These are phyloP conservation scores for Oligia fasciuncula DNA, from an alignment of 2,888 invertebrate genomes.

Conservation along the genomic window DNA sequence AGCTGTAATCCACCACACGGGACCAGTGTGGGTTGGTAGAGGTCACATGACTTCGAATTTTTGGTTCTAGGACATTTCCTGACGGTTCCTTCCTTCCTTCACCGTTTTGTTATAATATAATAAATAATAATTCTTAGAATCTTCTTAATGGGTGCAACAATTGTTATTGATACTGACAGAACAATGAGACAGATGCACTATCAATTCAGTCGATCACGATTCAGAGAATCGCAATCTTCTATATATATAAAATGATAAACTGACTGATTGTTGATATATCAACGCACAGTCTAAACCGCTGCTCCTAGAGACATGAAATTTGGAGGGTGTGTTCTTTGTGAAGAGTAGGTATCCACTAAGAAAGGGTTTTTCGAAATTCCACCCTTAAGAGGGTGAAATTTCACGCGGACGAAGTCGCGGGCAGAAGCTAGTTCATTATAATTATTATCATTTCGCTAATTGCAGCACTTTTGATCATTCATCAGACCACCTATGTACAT, in stretches of 20 bases:
- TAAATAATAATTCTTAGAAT: conserved; percentile 12
- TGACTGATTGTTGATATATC: too few relatives aligned
- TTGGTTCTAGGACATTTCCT: not conserved
- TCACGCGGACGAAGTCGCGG: too few relatives aligned
- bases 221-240: conserved; percentile 29
- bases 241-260: too few relatives aligned
- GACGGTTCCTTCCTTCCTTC: not conserved
- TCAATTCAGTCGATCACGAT: conserved; percentile 12
- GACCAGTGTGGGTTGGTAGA: not conserved
- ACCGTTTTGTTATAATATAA: not conserved
- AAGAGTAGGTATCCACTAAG: too few relatives aligned
- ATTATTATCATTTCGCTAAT: not conserved
- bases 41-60: not conserved
- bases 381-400: too few relatives aligned
- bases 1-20: too few relatives aligned
- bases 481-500: conserved; percentile 7
- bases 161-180: conserved; percentile 8
- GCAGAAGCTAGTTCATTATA: too few relatives aligned
- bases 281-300: too few relatives aligned
- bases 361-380: too few relatives aligned
- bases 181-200: conserved; percentile 2
- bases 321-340: too few relatives aligned
- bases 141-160: not conserved
- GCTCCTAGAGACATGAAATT: too few relatives aligned
- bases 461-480: not conserved